phyloP scores from a whole-genome alignment of 2,797 vertebrate species.

The Spatula clypeata region DNA sequence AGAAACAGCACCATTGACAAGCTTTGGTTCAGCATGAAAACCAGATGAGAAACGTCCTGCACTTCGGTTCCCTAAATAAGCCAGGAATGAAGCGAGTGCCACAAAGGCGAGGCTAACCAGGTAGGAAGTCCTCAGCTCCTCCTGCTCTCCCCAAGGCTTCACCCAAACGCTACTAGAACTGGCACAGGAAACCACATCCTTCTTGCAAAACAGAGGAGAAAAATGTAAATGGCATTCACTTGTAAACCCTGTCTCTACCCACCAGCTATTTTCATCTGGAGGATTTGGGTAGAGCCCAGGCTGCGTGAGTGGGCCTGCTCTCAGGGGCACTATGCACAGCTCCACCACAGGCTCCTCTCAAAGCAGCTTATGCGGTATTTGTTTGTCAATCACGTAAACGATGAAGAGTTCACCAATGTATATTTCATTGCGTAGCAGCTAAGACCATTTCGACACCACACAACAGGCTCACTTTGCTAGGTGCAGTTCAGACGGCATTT shows the following conservation, averaged over 20 bases:
- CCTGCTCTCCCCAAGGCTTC: not conserved
- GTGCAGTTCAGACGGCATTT: accelerated
- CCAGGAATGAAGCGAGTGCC: not conserved
- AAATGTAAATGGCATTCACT: not conserved
- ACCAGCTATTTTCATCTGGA: not conserved
- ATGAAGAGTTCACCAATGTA: too few relatives aligned
- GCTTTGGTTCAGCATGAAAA: not conserved
- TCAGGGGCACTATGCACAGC: not conserved
- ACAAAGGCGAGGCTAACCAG: not conserved
- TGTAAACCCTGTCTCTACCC: accelerated
- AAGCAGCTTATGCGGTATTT: not conserved
- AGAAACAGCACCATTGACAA: not conserved
- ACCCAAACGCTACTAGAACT: not conserved
- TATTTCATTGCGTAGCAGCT: not conserved
- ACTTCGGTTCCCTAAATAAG: not conserved
- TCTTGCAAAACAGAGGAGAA: not conserved
- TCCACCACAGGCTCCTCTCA: not conserved
- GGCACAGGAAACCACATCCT: not conserved
- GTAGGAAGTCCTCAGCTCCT: not conserved
- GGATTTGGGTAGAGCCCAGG: not conserved
- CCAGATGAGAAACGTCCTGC: not conserved
- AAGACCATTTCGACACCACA: not conserved
- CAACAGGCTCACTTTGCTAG: not conserved
- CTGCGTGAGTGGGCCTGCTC: not conserved
- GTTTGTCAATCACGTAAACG: too few relatives aligned